Evolutionary conservation across 2,797 vertebrate genomes (phyloP), one percentile per base, ranked within the genome.

Genomic region (Neosilurus mollespiculum): DNA sequence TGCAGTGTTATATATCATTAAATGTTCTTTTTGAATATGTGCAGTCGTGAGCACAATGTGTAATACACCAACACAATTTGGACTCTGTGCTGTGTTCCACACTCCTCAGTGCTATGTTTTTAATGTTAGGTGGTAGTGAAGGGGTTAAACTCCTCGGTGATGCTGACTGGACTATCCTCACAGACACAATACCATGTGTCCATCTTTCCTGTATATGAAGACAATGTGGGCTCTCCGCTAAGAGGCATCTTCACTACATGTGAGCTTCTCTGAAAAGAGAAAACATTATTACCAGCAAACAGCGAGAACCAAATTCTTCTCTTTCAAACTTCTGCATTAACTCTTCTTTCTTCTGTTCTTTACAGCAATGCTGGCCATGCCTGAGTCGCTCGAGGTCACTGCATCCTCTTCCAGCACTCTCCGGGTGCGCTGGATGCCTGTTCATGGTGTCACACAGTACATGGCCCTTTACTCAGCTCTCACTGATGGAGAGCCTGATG

Each of bases 151-250:
- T 93, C 94, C 26, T 94, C 93, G 0, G 62, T 90, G 16, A 88
- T 91, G 86, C 94, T 99, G 20, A 91, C 90, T 58, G 95, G 94
- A 81, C 90, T 99, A 85, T 94, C 95, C 11, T 95, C 96, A 0
- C 94, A 96, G 89, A 97, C 96, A 0, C 93, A 97, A 79, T 98
- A 98, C 85, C 92, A 96, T 66, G 85, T 98, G 54, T 97, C 97
- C 0, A 95, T 99, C 91, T 93, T 97, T 78, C 96, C 97, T 0
- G 87, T 98, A 65, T 95, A 96, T 1, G 89, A 94, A 62, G 84
- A 91, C 0, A 91, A 84, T 0, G 88, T 92, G 1, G 95, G 97
- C 18, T 90, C 95, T 56, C 95, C 94, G 0, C 95, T 98, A 8
- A 92, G 94, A 86, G 97, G 96, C 66, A 92, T 96, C 71, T 95